These are phyloP conservation scores for Lysiphlebus fabarum DNA, from an alignment of 1,140 invertebrate genomes.

Conservation along the genomic window DNA sequence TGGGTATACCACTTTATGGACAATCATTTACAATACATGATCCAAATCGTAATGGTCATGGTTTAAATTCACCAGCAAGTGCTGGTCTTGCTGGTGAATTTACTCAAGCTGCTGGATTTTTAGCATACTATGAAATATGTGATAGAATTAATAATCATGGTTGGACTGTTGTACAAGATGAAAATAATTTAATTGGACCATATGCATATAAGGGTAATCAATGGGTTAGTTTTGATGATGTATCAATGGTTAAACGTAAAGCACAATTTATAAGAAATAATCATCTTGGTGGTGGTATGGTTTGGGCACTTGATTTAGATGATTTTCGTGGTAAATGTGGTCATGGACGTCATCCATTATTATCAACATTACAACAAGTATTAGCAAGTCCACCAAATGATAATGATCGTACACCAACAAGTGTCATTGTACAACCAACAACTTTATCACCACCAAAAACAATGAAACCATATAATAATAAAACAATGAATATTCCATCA, in stretches of 20 bases:
- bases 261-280: conserved; percentile 71
- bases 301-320: conserved; percentile 77
- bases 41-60: conserved; percentile 41
- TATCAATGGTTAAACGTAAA: conserved; percentile 74
- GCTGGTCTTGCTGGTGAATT: conserved; percentile 76
- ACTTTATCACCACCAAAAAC: conserved; percentile 3
- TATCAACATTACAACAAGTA: conserved; percentile 67
- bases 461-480: not conserved
- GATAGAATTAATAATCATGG: conserved; percentile 70
- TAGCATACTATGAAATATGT: conserved; percentile 90
- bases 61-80: conserved; percentile 70
- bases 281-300: conserved; percentile 81
- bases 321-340: conserved; percentile 63
- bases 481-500: too few relatives aligned
- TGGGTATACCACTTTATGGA: conserved; percentile 90
- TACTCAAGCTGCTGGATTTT: conserved; percentile 78
- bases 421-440: conserved; percentile 32
- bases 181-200: conserved; percentile 74
- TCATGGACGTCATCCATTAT: conserved; percentile 71
- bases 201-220: conserved; percentile 82
- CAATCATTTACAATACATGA: conserved; percentile 76
- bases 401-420: conserved; percentile 34
- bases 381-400: conserved; percentile 55
- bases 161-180: conserved; percentile 78
- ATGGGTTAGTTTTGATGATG: conserved; percentile 87